phyloP scores from a whole-genome alignment of 2,888 invertebrate species.

The Sericinus montela region DNA sequence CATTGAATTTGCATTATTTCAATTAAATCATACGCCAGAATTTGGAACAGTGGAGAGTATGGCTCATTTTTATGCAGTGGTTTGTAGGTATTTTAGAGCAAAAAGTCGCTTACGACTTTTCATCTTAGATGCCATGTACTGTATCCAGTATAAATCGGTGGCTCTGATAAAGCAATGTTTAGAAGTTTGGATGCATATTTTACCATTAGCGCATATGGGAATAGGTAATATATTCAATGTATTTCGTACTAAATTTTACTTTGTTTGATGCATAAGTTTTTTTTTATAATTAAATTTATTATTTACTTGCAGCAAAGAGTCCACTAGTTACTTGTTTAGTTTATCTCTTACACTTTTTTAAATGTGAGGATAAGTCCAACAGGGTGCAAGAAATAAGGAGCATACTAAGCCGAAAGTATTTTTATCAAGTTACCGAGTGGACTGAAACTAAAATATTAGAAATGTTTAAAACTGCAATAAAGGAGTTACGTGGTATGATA shows the following conservation, averaged over 20 bases:
- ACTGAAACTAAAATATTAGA: slow-evolving; percentile 61
- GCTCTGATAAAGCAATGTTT: slow-evolving; percentile 59
- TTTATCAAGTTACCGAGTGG: slow-evolving; percentile 57
- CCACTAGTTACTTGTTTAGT: slow-evolving; percentile 61
- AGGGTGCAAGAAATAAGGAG: slow-evolving; percentile 50
- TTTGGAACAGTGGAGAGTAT: slow-evolving; percentile 56
- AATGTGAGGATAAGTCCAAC: slow-evolving; percentile 54
- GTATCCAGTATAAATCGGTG: slow-evolving; percentile 58
- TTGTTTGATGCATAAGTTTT: slow-evolving; percentile 19
- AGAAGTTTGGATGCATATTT: slow-evolving; percentile 59
- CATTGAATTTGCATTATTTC: slow-evolving; percentile 59
- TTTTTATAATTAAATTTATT: too few species aligned
- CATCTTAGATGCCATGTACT: slow-evolving; percentile 69
- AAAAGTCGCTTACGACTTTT: slow-evolving; percentile 54
- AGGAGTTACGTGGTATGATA: slow-evolving; percentile 47
- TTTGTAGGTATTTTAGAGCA: slow-evolving; percentile 53
- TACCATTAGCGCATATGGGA: slow-evolving; percentile 58
- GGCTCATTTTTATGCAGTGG: slow-evolving; percentile 62
- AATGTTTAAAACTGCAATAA: slow-evolving; percentile 47
- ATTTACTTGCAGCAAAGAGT: slow-evolving; percentile 52
- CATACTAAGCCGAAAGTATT: slow-evolving; percentile 51
- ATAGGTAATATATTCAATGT: slow-evolving; percentile 46
- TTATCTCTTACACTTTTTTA: slow-evolving; percentile 64
- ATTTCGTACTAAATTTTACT: neutral
- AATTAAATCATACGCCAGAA: slow-evolving; percentile 52